Base-by-base conservation (phyloP, 1,140 invertebrate genomes). In the Manduca sexta region DNA sequence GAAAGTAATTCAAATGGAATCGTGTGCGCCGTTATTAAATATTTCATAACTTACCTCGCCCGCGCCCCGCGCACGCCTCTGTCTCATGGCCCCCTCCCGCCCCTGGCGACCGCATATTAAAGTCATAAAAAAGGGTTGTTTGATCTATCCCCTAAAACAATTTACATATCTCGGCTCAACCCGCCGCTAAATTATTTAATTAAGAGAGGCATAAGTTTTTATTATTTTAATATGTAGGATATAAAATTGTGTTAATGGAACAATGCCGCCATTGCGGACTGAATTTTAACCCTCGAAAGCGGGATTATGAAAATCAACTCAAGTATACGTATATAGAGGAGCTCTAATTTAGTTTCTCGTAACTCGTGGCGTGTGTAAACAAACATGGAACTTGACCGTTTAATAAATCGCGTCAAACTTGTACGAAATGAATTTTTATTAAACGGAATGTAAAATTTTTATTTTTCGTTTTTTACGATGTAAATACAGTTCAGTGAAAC, bases 81-180 rank as follows among this genome's bases (percentile, higher is more conserved):
- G 16, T 30, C 41, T 26, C 41, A 16, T 47, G 46, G 50, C 49
- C 61, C 63, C 66, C 54, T 58, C 55, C 49, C 64, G 30, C 41
- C 49, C 64, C 67, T 66, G 47, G 58, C 73, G 74, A 79, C 79
- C 74, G 82, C 83, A 86, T 85, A 86, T 86, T 86, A 85, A 85
- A 86, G 84, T 84, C 84, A 82, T 87, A 87, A 87, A 87, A 86
- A 87, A 86, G 85, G 85, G 85, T 87, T 87, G 78, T 87, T 87
- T 86, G 85, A 86, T 86, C 85, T 86, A 87, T 85, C 82, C 85
- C 84, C 76, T 80, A 86, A 84, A 86, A 87, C 84, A 86, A 87
- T 86, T 86, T 86, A 86, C 84, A 87, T 87, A 86, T 87, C 78
- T 83, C 71, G 68, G 72, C 74, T 74, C 75, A 71, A 64, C 64